Percentiles rank a stretch among this genome's conserved stretches.
phyloP scores from a whole-genome alignment of 2,888 invertebrate genomes.

The Hemaris fuciformis region DNA sequence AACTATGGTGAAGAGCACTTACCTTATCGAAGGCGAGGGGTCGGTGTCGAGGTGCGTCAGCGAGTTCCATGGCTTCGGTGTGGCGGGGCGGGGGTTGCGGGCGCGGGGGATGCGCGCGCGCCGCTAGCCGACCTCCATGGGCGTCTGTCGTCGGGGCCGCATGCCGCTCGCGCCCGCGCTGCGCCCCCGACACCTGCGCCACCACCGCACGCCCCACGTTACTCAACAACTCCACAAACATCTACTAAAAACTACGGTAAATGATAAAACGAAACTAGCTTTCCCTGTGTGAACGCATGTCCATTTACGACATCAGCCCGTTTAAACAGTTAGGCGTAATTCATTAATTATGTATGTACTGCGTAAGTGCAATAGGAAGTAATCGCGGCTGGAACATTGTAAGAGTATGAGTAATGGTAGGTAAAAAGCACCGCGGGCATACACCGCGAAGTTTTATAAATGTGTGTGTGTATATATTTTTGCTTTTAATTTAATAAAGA shows the following conservation, averaged over 20 bases:
- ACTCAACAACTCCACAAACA: conserved; percentile 22
- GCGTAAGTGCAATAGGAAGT: conserved; percentile 3
- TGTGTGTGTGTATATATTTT: neutral
- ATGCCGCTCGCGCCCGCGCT: conserved; percentile 90
- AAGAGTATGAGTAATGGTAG: neutral
- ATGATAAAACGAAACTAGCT: conserved; percentile 47
- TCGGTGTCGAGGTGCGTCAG: conserved; percentile 81
- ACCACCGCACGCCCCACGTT: conserved; percentile 3
- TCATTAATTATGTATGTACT: conserved; percentile 16
- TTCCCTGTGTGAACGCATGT: conserved; percentile 35
- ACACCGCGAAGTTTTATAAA: conserved; percentile 2
- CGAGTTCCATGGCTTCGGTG: conserved; percentile 84
- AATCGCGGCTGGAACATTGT: neutral
- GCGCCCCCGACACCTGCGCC: conserved; percentile 87
- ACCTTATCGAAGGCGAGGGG: conserved; percentile 90
- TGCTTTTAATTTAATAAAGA: neutral
- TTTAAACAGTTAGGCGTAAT: conserved; percentile 18
- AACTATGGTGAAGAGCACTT: too few species aligned
- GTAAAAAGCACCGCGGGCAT: neutral
- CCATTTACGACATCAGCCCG: conserved; percentile 36
- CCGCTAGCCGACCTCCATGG: conserved; percentile 92
- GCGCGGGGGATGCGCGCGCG: conserved; percentile 82
- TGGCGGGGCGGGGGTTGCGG: conserved; percentile 84
- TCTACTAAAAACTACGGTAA: conserved; percentile 29
- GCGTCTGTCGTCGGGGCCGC: conserved; percentile 92